Conservation (phyloP, 2,113 vertebrate species). For the Anguilla japonica region DNA sequence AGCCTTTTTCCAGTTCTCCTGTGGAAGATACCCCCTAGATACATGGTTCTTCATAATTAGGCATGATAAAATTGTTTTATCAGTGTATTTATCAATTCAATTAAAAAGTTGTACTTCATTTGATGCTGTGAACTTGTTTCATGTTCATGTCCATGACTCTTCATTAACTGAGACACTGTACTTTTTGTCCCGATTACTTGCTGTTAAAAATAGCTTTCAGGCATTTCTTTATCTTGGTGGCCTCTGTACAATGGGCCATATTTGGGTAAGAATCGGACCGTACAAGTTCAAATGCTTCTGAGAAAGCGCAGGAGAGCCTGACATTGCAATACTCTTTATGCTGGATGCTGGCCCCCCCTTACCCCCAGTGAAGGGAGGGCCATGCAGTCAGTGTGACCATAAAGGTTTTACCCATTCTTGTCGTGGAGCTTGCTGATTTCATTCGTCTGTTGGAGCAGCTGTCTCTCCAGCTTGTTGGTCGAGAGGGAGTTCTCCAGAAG, state of each 20-base stretch:
- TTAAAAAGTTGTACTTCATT: background rate
- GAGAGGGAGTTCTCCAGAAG: conserved; percentile 95
- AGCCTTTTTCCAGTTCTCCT: too few species aligned
- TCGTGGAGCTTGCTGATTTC: conserved; percentile 96
- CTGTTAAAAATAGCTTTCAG: background rate
- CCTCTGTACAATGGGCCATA: background rate
- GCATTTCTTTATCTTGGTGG: background rate
- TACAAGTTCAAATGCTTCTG: conserved; percentile 6
- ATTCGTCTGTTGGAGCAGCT: conserved; percentile 90
- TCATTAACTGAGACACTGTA: background rate
- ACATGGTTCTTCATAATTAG: background rate
- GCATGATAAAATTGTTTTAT: background rate
- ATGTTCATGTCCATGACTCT: background rate
- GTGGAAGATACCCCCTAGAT: too few species aligned
- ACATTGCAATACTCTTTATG: background rate
- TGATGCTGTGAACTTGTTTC: background rate
- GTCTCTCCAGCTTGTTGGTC: conserved; percentile 94
- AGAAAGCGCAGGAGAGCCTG: background rate
- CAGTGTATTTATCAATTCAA: background rate
- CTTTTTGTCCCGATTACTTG: background rate
- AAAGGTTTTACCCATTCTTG: conserved; percentile 85
- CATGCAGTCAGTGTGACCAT: background rate
- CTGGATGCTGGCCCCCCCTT: background rate
- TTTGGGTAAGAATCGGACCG: background rate
- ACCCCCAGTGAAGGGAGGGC: background rate